A percentile compares a stretch with the other conserved stretches of the same genome.
Evolutionary conservation across 2,888 invertebrate genomes (phyloP).

Genomic region (Azorinus chamasolen): DNA sequence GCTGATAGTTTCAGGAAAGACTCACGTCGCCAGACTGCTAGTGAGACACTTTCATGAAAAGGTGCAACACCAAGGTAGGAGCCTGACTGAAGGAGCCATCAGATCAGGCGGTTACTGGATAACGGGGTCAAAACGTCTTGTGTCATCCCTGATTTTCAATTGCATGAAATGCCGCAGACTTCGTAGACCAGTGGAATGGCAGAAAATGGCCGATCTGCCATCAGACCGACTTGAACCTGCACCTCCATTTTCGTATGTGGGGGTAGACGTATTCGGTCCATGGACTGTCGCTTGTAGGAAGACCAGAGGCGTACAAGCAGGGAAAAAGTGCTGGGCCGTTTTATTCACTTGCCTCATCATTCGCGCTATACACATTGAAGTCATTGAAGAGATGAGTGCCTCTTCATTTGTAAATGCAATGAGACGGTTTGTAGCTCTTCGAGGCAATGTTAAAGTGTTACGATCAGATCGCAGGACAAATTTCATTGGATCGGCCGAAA

Average conservation of each 20-base stretch:
- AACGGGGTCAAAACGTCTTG: conserved; percentile 36
- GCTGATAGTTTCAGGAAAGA: conserved; percentile 34
- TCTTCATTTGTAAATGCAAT: conserved; percentile 54
- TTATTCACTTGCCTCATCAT: conserved; percentile 58
- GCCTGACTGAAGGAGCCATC: conserved; percentile 61
- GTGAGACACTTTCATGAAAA: conserved; percentile 42
- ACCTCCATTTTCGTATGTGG: too few relatives aligned
- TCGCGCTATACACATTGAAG: too few relatives aligned
- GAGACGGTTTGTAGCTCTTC: conserved; percentile 36
- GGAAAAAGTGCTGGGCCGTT: too few relatives aligned
- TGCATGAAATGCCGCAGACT: conserved; percentile 50
- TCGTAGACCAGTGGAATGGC: conserved; percentile 21
- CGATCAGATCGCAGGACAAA: conserved; percentile 50
- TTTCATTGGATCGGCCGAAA: conserved; percentile 37
- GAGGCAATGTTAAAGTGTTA: conserved; percentile 26
- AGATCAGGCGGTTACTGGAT: conserved; percentile 59
- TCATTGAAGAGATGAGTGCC: conserved; percentile 46
- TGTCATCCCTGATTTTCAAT: conserved; percentile 26
- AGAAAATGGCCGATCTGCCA: conserved; percentile 55
- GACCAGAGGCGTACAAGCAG: too few relatives aligned
- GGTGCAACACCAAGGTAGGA: conserved; percentile 59
- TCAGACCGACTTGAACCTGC: too few relatives aligned
- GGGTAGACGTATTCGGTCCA: conserved; percentile 56
- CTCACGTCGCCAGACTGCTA: conserved; percentile 46
- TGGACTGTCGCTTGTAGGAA: conserved; percentile 46